phyloP scores from a whole-genome alignment of 1,140 invertebrate species.

The Kradibia gibbosae region DNA sequence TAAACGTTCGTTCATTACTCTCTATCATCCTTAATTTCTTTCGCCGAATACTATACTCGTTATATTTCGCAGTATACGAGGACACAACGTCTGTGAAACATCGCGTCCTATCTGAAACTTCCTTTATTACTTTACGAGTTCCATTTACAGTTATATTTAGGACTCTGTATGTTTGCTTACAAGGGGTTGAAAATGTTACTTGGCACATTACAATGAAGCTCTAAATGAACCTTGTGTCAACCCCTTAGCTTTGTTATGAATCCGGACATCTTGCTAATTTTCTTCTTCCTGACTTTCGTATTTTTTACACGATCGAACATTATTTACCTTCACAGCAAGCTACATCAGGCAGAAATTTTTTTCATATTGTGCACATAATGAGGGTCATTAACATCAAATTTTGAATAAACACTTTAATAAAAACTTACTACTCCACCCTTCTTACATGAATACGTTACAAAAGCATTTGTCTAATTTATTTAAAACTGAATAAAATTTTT shows the following conservation, averaged over 20 bases:
- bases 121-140: background rate
- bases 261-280: conserved; percentile 29
- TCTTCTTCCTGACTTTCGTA: conserved; percentile 12
- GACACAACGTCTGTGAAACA: background rate
- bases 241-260: background rate
- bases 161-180: background rate
- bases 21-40: background rate
- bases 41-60: background rate
- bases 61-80: no score
- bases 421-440: no score
- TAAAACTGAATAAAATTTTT: no score
- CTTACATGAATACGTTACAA: no score
- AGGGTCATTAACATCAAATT: no score
- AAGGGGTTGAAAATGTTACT: background rate
- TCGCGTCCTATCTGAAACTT: background rate
- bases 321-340: no score
- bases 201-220: background rate
- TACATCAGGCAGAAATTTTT: no score
- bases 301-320: background rate
- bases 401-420: no score
- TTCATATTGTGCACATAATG: no score
- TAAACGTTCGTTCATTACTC: background rate
- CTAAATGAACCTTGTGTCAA: background rate
- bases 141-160: background rate
- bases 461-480: no score